A percentile compares a stretch with the other conserved stretches of the same genome.
phyloP scores from a whole-genome alignment of 2,888 invertebrate genomes.

The Catocala fraxini region DNA sequence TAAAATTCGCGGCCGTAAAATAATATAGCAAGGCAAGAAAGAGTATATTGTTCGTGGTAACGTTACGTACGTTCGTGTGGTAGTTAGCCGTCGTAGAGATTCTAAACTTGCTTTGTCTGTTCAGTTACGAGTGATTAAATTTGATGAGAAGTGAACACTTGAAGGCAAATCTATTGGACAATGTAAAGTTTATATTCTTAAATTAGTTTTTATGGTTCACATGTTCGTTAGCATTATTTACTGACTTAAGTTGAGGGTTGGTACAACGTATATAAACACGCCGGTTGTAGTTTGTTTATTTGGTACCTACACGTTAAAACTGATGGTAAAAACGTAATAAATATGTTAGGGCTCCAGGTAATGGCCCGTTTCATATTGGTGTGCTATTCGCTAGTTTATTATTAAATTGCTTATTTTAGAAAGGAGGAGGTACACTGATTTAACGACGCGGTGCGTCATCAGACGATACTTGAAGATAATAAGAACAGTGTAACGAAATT shows the following conservation, averaged over 20 bases:
- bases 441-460: slow-evolving; percentile 16
- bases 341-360: slow-evolving; percentile 26
- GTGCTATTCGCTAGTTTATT: slow-evolving; percentile 23
- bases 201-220: slow-evolving; percentile 40
- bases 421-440: slow-evolving; percentile 18
- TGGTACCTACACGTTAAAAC: slow-evolving; percentile 4
- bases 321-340: slow-evolving; percentile 14
- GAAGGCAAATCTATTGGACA: slow-evolving; percentile 47
- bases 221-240: slow-evolving; percentile 28
- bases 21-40: slow-evolving; percentile 68
- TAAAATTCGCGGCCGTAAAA: slow-evolving; percentile 77
- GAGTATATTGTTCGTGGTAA: slow-evolving; percentile 72
- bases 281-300: slow-evolving; percentile 14
- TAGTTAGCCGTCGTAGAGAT: slow-evolving; percentile 56
- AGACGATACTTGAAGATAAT: slow-evolving; percentile 13
- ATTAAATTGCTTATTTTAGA: slow-evolving; percentile 22
- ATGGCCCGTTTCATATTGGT: slow-evolving; percentile 21
- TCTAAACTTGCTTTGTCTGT: slow-evolving; percentile 58
- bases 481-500: slow-evolving; percentile 1
- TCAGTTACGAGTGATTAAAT: slow-evolving; percentile 60
- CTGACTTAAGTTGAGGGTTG: slow-evolving; percentile 19
- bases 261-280: slow-evolving; percentile 6
- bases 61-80: slow-evolving; percentile 61
- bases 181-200: slow-evolving; percentile 49
- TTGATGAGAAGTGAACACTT: slow-evolving; percentile 56